A percentile compares a stretch with the other conserved stretches of the same genome.
Evolutionary conservation across 1,140 invertebrate species (phyloP).

Genomic region (Gerris buenoi): DNA sequence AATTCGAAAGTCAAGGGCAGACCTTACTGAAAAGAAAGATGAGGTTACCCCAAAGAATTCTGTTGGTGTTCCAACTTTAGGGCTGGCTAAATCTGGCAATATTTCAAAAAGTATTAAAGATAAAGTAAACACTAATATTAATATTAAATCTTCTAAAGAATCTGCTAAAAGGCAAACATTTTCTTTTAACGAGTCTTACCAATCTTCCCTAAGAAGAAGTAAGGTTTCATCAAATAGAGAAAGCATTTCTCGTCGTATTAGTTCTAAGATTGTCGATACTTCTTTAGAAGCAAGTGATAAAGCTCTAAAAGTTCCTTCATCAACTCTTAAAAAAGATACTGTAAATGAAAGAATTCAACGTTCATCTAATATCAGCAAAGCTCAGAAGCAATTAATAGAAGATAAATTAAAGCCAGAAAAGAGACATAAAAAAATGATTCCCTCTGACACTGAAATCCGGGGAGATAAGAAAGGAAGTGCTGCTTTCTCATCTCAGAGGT

Average conservation of each 20-base stretch:
- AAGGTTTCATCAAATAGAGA: background rate
- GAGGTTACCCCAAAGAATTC: no score
- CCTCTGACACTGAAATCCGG: no score
- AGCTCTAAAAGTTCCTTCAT: background rate
- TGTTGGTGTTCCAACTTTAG: no score
- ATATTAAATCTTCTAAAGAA: background rate
- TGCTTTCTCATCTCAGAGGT: no score
- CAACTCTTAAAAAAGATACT: background rate
- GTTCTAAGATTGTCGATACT: no score
- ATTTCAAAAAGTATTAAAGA: background rate
- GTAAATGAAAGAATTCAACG: background rate
- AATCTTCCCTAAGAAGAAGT: background rate
- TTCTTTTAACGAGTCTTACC: background rate
- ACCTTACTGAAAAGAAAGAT: no score
- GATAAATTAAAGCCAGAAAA: no score
- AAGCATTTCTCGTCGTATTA: background rate
- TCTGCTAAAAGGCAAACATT: background rate
- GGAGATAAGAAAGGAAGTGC: no score
- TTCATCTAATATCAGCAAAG: background rate
- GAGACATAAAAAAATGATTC: no score
- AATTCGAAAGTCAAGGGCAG: no score
- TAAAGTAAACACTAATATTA: background rate
- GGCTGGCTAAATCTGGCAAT: background rate
- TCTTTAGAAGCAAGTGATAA: no score
- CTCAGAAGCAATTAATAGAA: background rate